Conservation (phyloP, 2,888 invertebrate genomes). For the Andricus quercusramuli region DNA sequence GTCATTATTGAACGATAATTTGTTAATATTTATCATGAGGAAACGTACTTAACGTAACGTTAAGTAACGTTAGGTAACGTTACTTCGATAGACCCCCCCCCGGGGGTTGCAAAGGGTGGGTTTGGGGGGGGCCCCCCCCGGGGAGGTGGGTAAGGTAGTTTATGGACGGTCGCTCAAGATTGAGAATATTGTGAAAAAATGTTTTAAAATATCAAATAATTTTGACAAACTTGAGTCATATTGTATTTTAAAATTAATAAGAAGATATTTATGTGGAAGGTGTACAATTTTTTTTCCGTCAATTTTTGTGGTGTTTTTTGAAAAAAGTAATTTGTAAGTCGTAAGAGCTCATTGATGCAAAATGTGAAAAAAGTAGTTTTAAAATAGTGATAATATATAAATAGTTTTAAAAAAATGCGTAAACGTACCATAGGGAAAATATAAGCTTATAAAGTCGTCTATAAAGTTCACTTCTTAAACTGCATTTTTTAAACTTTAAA, state of each 20-base stretch:
- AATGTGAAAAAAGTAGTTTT: conserved; percentile 3
- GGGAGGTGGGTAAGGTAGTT: too few relatives aligned
- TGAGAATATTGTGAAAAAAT: too few relatives aligned
- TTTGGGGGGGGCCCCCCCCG: too few relatives aligned
- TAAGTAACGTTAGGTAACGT: too few relatives aligned
- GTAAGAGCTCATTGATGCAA: background rate
- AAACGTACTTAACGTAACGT: too few relatives aligned
- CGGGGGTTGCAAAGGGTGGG: too few relatives aligned
- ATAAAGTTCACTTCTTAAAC: background rate
- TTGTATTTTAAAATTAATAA: background rate
- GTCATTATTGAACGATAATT: too few relatives aligned
- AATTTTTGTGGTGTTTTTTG: background rate
- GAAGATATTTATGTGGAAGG: background rate
- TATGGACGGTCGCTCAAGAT: too few relatives aligned
- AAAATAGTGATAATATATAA: background rate
- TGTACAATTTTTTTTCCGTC: background rate
- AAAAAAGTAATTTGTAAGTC: background rate
- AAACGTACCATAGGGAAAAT: background rate
- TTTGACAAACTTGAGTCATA: background rate
- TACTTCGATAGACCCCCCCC: too few relatives aligned
- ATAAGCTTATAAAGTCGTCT: background rate
- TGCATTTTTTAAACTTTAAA: too few relatives aligned
- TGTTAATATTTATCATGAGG: too few relatives aligned
- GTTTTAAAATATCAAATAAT: too few relatives aligned
- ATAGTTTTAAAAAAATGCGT: background rate